Conservation (phyloP, 2,113 vertebrate species). For the Myotis davidii region DNA sequence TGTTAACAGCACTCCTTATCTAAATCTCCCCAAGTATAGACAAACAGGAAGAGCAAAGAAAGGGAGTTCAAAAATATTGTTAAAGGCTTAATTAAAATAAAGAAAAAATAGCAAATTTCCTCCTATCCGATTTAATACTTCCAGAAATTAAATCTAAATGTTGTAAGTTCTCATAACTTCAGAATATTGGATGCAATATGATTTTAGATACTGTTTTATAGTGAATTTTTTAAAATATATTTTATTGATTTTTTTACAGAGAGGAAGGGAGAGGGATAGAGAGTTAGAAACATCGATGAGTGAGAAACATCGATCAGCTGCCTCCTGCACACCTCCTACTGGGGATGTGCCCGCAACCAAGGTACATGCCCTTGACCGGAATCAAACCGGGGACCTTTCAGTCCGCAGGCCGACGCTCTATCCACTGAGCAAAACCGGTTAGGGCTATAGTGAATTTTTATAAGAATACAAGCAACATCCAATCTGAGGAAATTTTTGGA, state of each 20-base stretch:
- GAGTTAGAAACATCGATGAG: no score
- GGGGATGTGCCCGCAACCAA: no score
- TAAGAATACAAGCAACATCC: neutral
- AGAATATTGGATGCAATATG: neutral
- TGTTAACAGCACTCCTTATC: neutral
- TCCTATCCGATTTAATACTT: neutral
- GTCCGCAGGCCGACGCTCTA: no score
- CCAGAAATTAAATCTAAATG: neutral
- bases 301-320: no score
- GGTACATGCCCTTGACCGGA: no score
- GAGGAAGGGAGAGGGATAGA: no score
- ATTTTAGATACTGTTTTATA: neutral
- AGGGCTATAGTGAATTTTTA: neutral
- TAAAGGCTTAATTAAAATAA: neutral
- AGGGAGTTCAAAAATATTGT: neutral
- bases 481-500: neutral
- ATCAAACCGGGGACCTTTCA: no score
- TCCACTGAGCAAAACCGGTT: no score
- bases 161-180: neutral
- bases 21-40: neutral
- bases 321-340: no score
- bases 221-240: neutral
- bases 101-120: neutral
- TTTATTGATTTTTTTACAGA: no score
- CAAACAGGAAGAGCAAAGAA: neutral